Conservation (phyloP, 2,113 vertebrate species). For the Orientallactaga bullata region DNA sequence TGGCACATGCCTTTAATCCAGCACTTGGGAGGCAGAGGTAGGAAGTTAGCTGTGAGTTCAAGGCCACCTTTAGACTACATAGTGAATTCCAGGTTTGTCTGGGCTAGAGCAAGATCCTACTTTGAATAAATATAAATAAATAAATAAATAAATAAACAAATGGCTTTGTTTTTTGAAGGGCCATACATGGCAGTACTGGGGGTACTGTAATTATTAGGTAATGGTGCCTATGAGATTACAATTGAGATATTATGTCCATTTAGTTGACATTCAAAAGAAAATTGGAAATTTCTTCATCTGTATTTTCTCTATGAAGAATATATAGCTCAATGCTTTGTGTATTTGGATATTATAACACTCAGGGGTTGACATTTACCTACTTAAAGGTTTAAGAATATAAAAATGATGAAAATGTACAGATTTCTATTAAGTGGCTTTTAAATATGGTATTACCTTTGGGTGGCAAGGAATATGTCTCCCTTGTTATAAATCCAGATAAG, state of each 20-base stretch:
- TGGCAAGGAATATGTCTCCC: conserved; percentile 74
- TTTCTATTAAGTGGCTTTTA: not conserved
- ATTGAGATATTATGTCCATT: conserved; percentile 25
- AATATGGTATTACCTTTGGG: conserved; percentile 60
- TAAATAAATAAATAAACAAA: too few species aligned
- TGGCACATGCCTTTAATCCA: too few species aligned
- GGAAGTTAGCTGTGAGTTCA: too few species aligned
- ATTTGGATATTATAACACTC: not conserved
- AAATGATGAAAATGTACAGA: not conserved
- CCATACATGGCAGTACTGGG: not conserved
- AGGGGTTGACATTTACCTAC: conserved; percentile 23
- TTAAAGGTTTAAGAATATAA: conserved; percentile 20
- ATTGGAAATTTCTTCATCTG: not conserved
- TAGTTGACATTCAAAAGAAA: conserved; percentile 28
- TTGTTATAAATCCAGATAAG: conserved; percentile 76
- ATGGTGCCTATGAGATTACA: not conserved
- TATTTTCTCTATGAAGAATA: conserved; percentile 34
- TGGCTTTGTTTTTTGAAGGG: not conserved
- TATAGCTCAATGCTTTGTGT: conserved; percentile 3
- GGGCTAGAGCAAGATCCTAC: too few species aligned
- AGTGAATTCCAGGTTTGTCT: too few species aligned
- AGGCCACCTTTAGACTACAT: too few species aligned
- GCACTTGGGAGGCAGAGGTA: too few species aligned
- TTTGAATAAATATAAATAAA: too few species aligned
- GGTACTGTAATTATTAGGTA: not conserved